phyloP scores from a whole-genome alignment of 2,797 vertebrate species.

The Crax fasciolata region DNA sequence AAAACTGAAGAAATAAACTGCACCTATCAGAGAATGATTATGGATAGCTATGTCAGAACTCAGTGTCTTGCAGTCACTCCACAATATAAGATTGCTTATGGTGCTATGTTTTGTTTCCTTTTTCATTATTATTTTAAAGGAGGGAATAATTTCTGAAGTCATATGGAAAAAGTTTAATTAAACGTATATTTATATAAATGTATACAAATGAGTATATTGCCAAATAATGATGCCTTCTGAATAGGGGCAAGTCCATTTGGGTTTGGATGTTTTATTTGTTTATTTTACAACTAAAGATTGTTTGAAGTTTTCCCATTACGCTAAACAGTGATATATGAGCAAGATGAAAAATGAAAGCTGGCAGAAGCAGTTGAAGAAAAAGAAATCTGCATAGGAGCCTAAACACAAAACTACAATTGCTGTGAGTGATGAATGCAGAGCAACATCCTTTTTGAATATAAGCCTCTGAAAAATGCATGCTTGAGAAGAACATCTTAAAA shows the following conservation, averaged over 20 bases:
- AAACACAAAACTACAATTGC: constrained; percentile 55
- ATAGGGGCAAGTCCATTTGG: neutral
- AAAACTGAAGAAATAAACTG: constrained; percentile 25
- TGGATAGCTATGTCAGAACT: neutral
- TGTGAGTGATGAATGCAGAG: constrained; percentile 75
- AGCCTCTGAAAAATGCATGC: constrained; percentile 63
- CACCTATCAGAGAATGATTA: neutral
- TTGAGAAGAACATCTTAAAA: constrained; percentile 55
- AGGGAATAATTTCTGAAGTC: constrained; percentile 15
- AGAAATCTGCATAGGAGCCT: constrained; percentile 68
- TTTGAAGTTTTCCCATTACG: constrained; percentile 48
- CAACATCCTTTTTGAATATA: constrained; percentile 47
- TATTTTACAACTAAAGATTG: neutral
- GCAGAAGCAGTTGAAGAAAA: constrained; percentile 59
- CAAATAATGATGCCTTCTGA: neutral
- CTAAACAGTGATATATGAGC: constrained; percentile 54
- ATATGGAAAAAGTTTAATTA: constrained; percentile 19
- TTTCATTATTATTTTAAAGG: constrained; percentile 22
- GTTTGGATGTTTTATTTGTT: neutral
- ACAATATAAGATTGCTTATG: neutral
- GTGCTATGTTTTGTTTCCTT: neutral
- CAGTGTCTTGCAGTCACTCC: neutral
- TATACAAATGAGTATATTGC: neutral
- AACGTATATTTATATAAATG: constrained; percentile 16
- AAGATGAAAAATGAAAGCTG: constrained; percentile 71